Evolutionary conservation across 2,888 invertebrate species (phyloP), one percentile per base, ranked within the genome.

Genomic region (Amiota communis): DNA sequence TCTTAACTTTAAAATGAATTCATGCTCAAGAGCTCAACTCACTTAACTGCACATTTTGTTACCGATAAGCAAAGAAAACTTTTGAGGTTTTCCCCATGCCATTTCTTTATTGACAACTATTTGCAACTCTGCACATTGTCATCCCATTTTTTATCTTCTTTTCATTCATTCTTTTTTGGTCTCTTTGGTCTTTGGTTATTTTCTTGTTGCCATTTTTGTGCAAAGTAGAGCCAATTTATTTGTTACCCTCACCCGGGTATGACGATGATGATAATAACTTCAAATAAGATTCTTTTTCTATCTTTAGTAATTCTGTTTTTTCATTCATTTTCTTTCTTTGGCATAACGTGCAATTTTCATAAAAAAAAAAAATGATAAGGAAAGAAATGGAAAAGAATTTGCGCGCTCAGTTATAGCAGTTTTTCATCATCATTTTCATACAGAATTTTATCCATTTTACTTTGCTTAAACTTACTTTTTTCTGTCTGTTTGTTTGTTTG

Each of bases 81-180:
- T 36, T 36, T 36, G 36, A 36, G 12, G 12, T 53, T 53, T 51
- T 13, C n/a, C n/a, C 12, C 53, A 53, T 53, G 4, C 23, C 23
- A 23, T 23, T 63, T 63, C 13, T 63, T 23, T 46, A 46, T 20
- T 63, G 63, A 13, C 46, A 13, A 46, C n/a, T n/a, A n/a, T 63
- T 17, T 8, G 63, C 11, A 63, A 63, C 46, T 63, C 36, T 46
- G 63, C 63, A 63, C 63, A n/a, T 63, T 63, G 63, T 63, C 63
- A 63, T 11, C 46, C 11, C 36, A 36, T 36, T 13, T 36, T 63
- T 63, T 17, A 11, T n/a, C 17, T 12, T 6, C 1, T 63, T 63
- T 63, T 23, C 46, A 23, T 23, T 23, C 23, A 23, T 23, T 23
- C 46, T 59, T 59, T 59, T 59, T 59, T 20, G 17, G 15, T 59